Base-by-base conservation (phyloP, 2,888 invertebrate genomes). In the Anodontia alba region DNA sequence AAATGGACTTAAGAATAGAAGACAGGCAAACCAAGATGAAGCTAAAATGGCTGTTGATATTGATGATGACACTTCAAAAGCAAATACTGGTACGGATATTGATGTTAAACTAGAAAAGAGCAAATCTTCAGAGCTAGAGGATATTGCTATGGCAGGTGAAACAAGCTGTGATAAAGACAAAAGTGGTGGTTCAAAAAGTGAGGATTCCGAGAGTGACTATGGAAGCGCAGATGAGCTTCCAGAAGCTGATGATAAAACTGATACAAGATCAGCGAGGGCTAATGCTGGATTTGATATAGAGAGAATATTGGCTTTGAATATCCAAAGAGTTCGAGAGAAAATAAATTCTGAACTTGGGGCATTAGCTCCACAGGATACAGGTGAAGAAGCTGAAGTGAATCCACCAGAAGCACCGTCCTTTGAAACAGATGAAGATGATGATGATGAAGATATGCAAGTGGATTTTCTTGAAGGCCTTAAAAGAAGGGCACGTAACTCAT, bases 401-500 rank as follows among this genome's bases (percentile, higher is more conserved):
- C 81, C 86, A 8, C 86, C 83, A 73, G 81, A 81, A 29, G 70
- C 78, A 42, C 43, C 77, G 36, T 81, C 76, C 38, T 80, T 76
- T 36, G 81, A 81, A 42, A 66, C 79, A 10, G 86, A 88, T 70
- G 84, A 88, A 33, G 79, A 84, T 51, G 77, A 75, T 20, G 84
- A 88, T 43, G 78, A 84, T 57, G 86, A 80, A 36, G 81, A 83
- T 43, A 29, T 76, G 31, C 69, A 69, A 42, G 20, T 69, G 33
- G 46, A 69, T 69, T 69, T 69, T 33, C 26, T 23, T 69, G 69
- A 69, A 23, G 38, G 42, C 29, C 69, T 69, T 42, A 69, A 69
- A 33, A 8, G 29, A 23, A 26, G 20, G 17, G 43, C 42, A 38
- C 3, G 29, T 8, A 73, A 42, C 26, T 70, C 49, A 23, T 80